Evolutionary conservation across 2,888 invertebrate species (phyloP).

Genomic region (Lymantria monacha): DNA sequence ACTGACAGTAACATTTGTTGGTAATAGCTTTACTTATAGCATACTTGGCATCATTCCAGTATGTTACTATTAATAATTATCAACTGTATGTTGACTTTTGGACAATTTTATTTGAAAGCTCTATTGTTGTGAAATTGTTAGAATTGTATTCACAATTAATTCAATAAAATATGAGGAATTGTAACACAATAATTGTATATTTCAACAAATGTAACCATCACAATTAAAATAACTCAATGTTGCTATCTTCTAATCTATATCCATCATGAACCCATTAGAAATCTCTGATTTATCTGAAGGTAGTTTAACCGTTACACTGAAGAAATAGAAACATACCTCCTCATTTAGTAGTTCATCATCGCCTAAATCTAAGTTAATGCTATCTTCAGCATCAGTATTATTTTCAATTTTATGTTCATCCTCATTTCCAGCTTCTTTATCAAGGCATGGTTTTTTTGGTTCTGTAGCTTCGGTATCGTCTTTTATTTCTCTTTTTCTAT

Average conservation of each 20-base stretch:
- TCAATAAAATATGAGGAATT: slow-evolving; percentile 25
- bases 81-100: slow-evolving; percentile 14
- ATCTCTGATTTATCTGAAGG: slow-evolving; percentile 47
- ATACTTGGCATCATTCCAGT: slow-evolving; percentile 46
- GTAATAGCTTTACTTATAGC: background rate
- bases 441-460: slow-evolving; percentile 64
- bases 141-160: slow-evolving; percentile 18
- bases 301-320: slow-evolving; percentile 66
- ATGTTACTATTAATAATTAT: slow-evolving; percentile 33
- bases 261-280: slow-evolving; percentile 65
- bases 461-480: slow-evolving; percentile 60
- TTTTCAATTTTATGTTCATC: slow-evolving; percentile 75
- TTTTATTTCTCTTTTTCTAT: slow-evolving; percentile 65
- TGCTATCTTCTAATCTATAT: slow-evolving; percentile 54
- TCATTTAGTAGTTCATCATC: slow-evolving; percentile 91
- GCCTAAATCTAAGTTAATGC: slow-evolving; percentile 90
- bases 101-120: background rate
- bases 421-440: slow-evolving; percentile 55
- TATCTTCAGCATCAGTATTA: slow-evolving; percentile 88
- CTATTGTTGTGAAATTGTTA: slow-evolving; percentile 8
- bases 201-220: slow-evolving; percentile 13
- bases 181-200: slow-evolving; percentile 15
- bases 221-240: background rate
- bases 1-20: slow-evolving; percentile 1
- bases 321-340: slow-evolving; percentile 85